Base-by-base conservation (phyloP, 1,140 invertebrate genomes). In the Hermetia illucens region DNA sequence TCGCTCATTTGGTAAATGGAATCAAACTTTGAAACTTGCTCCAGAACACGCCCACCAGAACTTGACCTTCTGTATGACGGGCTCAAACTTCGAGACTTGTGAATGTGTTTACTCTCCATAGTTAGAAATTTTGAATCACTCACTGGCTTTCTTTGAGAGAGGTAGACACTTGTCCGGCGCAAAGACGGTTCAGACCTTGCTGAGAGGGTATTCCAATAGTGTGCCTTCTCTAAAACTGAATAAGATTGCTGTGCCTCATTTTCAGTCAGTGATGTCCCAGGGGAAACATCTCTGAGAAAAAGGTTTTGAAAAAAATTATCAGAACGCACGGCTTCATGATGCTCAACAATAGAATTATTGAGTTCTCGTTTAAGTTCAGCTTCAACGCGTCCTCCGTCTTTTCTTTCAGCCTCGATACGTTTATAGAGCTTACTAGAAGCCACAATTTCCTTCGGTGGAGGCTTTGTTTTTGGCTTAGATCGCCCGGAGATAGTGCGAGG, bases 301-400 rank as follows among this genome's bases (percentile, higher is more conserved):
- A 82, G 64, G 55, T 78, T 68, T 51, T 78, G 77, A 47, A 82
- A 82, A 48, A 81, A 82, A 0, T 67, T 67, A 48, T 79, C 65
- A 0, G 69, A 68, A 45, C 71, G 57, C 12, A 75, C 60, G n/a
- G 58, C 58, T 41, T 72, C 65, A 38, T 68, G 67, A 41, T 69
- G 68, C 39, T 65, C 13, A 12, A 30, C 9, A 22, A 39, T 33
- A 21, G 38, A 12, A 22, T 39, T 31, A 34, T 34, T 22, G 21
- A 33, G 4, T 19, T 29, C 15, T 33, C 27, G 15, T 19, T 33
- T 12, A 34, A 22, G 12, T 59, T 42, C 59, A 66, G 17, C 74
- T 67, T 44, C 70, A 62, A 34, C n/a, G n/a, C n/a, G n/a, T n/a
- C n/a, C n/a, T n/a, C n/a, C n/a, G n/a, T 69, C 65, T 8, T 61